Percentiles rank a stretch among this genome's conserved stretches.
Evolutionary conservation across 2,888 invertebrate species (phyloP).

Genomic region (Drosophila mettleri): DNA sequence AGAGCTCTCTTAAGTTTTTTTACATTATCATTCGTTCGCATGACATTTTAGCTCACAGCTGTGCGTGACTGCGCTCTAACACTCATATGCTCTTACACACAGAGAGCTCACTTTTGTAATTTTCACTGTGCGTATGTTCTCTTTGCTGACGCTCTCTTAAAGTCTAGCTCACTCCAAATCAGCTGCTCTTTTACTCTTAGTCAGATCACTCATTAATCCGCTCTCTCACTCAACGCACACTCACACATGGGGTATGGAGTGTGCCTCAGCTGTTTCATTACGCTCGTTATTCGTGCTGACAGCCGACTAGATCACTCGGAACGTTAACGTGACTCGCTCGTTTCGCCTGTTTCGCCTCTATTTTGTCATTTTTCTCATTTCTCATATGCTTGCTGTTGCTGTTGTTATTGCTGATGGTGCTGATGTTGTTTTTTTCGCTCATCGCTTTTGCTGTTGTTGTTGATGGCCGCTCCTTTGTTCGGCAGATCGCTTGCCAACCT

Average conservation of each 20-base stretch:
- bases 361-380: conserved; percentile 25
- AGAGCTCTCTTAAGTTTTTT: not conserved
- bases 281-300: conserved; percentile 13
- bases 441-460: conserved; percentile 20
- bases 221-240: conserved; percentile 1
- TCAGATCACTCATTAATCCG: conserved; percentile 15
- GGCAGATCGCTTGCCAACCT: conserved; percentile 47
- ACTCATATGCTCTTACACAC: not conserved
- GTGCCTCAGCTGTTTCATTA: conserved; percentile 38
- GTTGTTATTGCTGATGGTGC: conserved; percentile 27
- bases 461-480: conserved; percentile 58
- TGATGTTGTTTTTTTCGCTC: conserved; percentile 24
- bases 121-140: not conserved
- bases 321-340: conserved; percentile 73
- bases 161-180: conserved; percentile 1
- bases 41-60: not conserved
- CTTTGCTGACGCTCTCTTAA: conserved; percentile 22
- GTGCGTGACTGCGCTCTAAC: not conserved
- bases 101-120: not conserved
- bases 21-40: not conserved
- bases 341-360: conserved; percentile 49
- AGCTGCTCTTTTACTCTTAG: conserved; percentile 18
- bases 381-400: conserved; percentile 20
- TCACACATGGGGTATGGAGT: not conserved
- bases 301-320: conserved; percentile 43